phyloP scores from a whole-genome alignment of 1,140 invertebrate genomes.

The Gryllus bimaculatus region DNA sequence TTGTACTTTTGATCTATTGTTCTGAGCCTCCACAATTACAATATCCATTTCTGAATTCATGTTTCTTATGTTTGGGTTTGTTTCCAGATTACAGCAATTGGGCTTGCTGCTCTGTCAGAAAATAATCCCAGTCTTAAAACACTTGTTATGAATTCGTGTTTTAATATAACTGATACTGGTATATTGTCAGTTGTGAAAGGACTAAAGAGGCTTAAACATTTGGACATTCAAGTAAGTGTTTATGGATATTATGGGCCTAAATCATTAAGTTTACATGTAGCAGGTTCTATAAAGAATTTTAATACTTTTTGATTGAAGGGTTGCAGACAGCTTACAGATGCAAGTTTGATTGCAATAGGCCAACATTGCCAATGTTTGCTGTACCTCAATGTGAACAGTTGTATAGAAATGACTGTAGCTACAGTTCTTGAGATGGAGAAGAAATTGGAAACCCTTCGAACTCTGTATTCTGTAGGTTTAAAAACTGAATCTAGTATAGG shows the following conservation, averaged over 20 bases:
- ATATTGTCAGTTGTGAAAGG: conserved; percentile 45
- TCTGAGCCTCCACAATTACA: no score
- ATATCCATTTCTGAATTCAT: no score
- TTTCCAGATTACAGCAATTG: conserved; percentile 46
- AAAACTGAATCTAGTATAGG: neutral
- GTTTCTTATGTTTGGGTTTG: no score
- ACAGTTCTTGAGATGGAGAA: neutral
- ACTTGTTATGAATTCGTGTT: conserved; percentile 52
- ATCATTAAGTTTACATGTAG: neutral
- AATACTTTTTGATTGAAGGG: conserved; percentile 37
- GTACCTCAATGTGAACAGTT: conserved; percentile 48
- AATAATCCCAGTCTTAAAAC: conserved; percentile 59
- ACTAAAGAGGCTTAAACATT: conserved; percentile 46
- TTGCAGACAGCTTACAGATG: conserved; percentile 56
- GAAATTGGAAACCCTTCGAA: neutral
- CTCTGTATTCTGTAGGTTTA: neutral
- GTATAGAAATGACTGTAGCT: conserved; percentile 41
- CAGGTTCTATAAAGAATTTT: neutral
- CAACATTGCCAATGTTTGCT: conserved; percentile 45
- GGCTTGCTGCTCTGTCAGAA: conserved; percentile 47
- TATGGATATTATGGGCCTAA: neutral
- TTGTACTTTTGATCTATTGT: no score
- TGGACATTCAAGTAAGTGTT: conserved; percentile 45
- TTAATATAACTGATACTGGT: conserved; percentile 54
- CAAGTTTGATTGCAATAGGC: conserved; percentile 45